Percentiles rank a stretch among this genome's conserved stretches.
phyloP scores from a whole-genome alignment of 2,797 vertebrate species.

The Thamnophis elegans region DNA sequence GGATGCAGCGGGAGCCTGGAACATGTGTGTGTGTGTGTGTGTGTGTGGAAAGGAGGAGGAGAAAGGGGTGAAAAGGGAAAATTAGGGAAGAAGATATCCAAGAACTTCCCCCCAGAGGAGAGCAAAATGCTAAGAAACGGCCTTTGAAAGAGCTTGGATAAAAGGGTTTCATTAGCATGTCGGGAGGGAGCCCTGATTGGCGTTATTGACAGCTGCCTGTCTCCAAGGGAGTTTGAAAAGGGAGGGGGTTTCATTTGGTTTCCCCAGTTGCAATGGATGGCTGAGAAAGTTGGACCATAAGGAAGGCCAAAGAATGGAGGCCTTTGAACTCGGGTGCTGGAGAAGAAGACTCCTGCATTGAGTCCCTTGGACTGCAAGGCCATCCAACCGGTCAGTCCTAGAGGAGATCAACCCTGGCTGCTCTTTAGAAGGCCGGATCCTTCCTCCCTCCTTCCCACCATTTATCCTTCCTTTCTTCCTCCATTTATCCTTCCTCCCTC shows the following conservation, averaged over 20 bases:
- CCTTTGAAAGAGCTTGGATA: neutral
- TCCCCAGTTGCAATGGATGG: no score
- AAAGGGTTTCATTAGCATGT: neutral
- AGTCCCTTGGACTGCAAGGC: no score
- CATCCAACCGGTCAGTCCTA: no score
- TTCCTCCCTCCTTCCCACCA: no score
- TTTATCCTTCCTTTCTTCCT: no score
- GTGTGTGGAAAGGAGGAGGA: neutral
- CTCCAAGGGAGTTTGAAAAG: neutral
- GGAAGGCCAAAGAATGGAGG: no score
- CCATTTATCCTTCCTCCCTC: no score
- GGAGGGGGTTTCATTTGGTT: neutral
- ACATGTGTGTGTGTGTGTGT: neutral
- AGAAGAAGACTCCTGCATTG: no score
- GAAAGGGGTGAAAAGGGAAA: neutral
- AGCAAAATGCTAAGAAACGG: neutral
- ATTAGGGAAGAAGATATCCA: neutral
- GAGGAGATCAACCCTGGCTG: no score
- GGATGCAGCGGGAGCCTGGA: neutral
- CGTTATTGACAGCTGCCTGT: conserved; percentile 21
- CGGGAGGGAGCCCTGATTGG: neutral
- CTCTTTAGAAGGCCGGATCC: no score
- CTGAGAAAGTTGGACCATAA: no score
- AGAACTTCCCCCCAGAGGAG: neutral
- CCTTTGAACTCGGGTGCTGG: no score